Conservation (phyloP, 2,888 invertebrate species). For the Ectropis crepuscularia region DNA sequence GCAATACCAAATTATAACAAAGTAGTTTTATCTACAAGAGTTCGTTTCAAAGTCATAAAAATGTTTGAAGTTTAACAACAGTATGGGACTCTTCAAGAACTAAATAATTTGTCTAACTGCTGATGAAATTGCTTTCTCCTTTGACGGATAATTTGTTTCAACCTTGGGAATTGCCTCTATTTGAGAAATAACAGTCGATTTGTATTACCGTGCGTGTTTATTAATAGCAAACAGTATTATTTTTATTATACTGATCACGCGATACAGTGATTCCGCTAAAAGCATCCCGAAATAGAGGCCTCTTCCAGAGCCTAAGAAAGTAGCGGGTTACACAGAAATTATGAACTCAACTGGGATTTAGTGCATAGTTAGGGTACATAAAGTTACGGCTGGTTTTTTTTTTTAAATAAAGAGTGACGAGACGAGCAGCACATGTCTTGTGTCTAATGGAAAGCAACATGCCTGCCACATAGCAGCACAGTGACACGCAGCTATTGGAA, state of each 20-base stretch:
- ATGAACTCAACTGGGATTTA: too few species aligned
- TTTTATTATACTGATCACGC: conserved; percentile 69
- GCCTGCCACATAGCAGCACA: too few species aligned
- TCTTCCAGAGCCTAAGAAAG: conserved; percentile 50
- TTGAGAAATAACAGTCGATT: conserved; percentile 57
- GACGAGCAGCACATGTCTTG: too few species aligned
- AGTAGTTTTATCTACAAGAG: too few species aligned
- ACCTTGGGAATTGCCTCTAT: conserved; percentile 38
- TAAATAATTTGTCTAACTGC: conserved; percentile 26
- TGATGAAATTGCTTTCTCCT: conserved; percentile 25
- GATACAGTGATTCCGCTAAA: conserved; percentile 77
- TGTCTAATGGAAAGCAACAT: too few species aligned
- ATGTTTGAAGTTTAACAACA: not conserved
- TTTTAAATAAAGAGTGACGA: too few species aligned
- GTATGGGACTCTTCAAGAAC: conserved; percentile 22
- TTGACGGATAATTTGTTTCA: conserved; percentile 22
- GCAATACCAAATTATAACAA: too few species aligned
- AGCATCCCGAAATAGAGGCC: conserved; percentile 60
- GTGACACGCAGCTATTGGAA: too few species aligned
- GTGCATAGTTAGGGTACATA: too few species aligned
- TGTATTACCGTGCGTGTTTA: conserved; percentile 57
- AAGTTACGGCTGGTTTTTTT: too few species aligned
- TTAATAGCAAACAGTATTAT: conserved; percentile 59
- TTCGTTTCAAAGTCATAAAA: too few species aligned
- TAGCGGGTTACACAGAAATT: too few species aligned